phyloP scores from a whole-genome alignment of 2,888 invertebrate species.

The Prionchulus punctatus region DNA sequence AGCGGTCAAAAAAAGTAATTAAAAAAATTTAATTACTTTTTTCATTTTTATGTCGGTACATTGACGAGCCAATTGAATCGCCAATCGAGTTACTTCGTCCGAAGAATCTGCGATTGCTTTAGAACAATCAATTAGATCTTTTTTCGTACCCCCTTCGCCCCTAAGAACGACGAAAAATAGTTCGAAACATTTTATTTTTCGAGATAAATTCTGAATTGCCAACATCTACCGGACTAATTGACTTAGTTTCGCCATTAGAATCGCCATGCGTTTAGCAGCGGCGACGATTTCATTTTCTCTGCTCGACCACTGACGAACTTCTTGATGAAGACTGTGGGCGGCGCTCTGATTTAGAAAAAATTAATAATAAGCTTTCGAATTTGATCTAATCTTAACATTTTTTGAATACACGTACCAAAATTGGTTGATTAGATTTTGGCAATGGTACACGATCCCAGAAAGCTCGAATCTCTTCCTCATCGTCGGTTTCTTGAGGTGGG shows the following conservation, averaged over 20 bases:
- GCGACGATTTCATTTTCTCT: constrained; percentile 98
- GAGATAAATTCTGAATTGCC: too few relatives aligned
- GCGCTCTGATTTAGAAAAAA: constrained; percentile 54
- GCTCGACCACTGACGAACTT: constrained; percentile 95
- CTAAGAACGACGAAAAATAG: too few relatives aligned
- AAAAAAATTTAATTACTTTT: constrained; percentile 45
- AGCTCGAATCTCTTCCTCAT: constrained; percentile 70
- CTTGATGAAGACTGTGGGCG: constrained; percentile 91
- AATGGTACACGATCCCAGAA: constrained; percentile 49
- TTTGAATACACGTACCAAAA: constrained; percentile 51
- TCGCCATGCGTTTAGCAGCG: constrained; percentile 95
- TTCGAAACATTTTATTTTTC: too few relatives aligned
- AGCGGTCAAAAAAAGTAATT: neutral
- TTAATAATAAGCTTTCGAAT: too few relatives aligned
- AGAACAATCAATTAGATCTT: constrained; percentile 86
- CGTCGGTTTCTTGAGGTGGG: constrained; percentile 81
- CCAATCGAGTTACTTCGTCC: constrained; percentile 86
- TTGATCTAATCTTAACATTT: too few relatives aligned
- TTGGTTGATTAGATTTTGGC: constrained; percentile 67
- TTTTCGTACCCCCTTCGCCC: constrained; percentile 79
- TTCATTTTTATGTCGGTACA: constrained; percentile 94
- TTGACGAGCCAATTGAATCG: constrained; percentile 83
- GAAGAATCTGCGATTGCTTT: constrained; percentile 93
- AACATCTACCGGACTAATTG: constrained; percentile 69
- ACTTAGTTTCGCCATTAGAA: constrained; percentile 88